Percentiles rank a stretch among this genome's conserved stretches.
Evolutionary conservation across 2,797 vertebrate species (phyloP).

Genomic region (Lithobates sylvaticus): DNA sequence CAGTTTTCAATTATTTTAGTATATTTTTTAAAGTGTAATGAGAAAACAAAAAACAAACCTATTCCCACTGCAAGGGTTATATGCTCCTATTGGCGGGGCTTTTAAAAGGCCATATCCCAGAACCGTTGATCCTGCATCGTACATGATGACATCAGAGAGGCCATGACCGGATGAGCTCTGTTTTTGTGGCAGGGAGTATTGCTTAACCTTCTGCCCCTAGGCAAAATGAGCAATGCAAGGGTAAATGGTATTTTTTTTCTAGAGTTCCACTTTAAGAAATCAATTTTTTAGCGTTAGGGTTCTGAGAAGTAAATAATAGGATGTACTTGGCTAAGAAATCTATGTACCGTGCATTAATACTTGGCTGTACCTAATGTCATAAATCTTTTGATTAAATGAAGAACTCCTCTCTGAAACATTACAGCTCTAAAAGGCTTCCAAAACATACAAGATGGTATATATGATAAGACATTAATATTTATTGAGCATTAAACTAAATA

Average conservation of each 20-base stretch:
- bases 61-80: no score
- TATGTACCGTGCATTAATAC: slow-evolving; percentile 37
- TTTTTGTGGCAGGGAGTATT: no score
- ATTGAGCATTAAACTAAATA: slow-evolving; percentile 31
- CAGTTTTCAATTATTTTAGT: no score
- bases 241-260: neutral
- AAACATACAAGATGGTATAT: slow-evolving; percentile 52
- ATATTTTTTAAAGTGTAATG: no score
- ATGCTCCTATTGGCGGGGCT: no score
- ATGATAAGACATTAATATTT: slow-evolving; percentile 35
- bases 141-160: no score
- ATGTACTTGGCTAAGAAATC: slow-evolving; percentile 39
- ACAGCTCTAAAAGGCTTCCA: slow-evolving; percentile 42
- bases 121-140: no score
- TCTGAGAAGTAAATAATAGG: slow-evolving; percentile 27
- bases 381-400: slow-evolving; percentile 50
- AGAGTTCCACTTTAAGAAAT: slow-evolving; percentile 3
- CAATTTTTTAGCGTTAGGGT: neutral
- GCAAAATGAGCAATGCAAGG: no score
- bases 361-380: slow-evolving; percentile 41
- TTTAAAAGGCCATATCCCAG: no score
- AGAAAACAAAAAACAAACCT: no score
- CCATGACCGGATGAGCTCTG: no score
- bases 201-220: no score
- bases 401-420: slow-evolving; percentile 29